These are phyloP conservation scores for Aurelia sp. DNA, from an alignment of 30 jellyfish, hydroid and myxozoan genomes.

Conservation along the genomic window DNA sequence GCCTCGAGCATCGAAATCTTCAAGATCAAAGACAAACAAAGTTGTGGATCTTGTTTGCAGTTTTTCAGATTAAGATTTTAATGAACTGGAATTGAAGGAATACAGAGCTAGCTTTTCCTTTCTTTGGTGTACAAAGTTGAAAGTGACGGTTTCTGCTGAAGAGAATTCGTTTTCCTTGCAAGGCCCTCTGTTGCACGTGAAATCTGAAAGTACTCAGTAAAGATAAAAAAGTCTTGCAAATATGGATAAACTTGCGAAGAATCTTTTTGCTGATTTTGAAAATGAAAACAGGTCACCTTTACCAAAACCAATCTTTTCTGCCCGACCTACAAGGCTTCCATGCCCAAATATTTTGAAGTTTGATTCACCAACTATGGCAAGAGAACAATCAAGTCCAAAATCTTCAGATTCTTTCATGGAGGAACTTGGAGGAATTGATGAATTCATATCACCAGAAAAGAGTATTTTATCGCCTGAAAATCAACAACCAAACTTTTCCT, in stretches of 20 bases:
- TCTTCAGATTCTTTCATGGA: slow-evolving; percentile 75
- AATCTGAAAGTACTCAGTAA: background rate
- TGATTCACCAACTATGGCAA: slow-evolving; percentile 22
- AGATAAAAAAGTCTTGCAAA: background rate
- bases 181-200: background rate
- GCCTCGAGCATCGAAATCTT: no score
- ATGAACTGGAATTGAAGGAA: no score
- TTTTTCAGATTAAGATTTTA: no score
- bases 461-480: slow-evolving; percentile 10
- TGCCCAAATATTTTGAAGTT: background rate
- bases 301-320: slow-evolving; percentile 11
- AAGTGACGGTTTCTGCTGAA: no score
- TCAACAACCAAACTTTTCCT: slow-evolving; percentile 19
- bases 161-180: background rate
- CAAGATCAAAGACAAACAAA: no score
- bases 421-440: slow-evolving; percentile 57
- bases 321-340: slow-evolving; percentile 23
- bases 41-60: no score
- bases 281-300: slow-evolving; percentile 12
- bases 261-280: slow-evolving; percentile 59
- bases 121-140: no score
- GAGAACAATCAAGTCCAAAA: slow-evolving; percentile 57
- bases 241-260: slow-evolving; percentile 78
- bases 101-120: no score
- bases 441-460: slow-evolving; percentile 78